Evolutionary conservation across 2,888 invertebrate species (phyloP), one percentile per base, ranked within the genome.

Genomic region (Standfussiana lucernea): DNA sequence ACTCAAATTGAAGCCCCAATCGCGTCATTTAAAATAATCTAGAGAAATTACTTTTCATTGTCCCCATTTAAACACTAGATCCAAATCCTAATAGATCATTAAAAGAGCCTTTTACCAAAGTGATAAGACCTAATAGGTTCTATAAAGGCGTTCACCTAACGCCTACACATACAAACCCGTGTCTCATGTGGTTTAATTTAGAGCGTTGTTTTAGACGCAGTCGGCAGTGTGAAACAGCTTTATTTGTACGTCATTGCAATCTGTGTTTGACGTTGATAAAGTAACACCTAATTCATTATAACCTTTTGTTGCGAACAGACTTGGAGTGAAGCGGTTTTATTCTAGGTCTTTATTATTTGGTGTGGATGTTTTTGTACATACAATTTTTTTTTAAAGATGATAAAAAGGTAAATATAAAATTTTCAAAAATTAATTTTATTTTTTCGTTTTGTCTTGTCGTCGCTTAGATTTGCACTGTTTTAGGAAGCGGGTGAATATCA

Each of bases 171-270:
- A 80, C 35, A 45, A 37, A 8, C 35, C 35, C 59, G 32, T 78
- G 56, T 45, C 71, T 4, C 67, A 53, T 71, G 82, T 53, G 85
- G 85, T 82, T 82, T 81, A 82, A 82, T 81, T 85, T 85, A 81
- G 76, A 75, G 42, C 75, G 70, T 64, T 72, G 71, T 72, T 80
- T 50, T 50, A 82, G 82, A 85, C 82, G 72, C 65, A 77, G 62
- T 77, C 24, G 47, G 40, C 77, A 74, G 68, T 81, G 61, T 65
- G 59, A 65, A 69, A 32, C 61, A 40, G 72, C 72, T 66, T 70
- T 18, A 77, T 69, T 59, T 70, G 28, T 85, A 67, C 40, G 83
- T 85, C 83, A 77, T 82, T 62, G 11, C 77, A 85, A 82, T 82
- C 70, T 83, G 83, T 24, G 70, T 28, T 28, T 72, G 86, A 85